Base-by-base conservation (phyloP, 2,113 vertebrate species). In the Peromyscus leucopus region DNA sequence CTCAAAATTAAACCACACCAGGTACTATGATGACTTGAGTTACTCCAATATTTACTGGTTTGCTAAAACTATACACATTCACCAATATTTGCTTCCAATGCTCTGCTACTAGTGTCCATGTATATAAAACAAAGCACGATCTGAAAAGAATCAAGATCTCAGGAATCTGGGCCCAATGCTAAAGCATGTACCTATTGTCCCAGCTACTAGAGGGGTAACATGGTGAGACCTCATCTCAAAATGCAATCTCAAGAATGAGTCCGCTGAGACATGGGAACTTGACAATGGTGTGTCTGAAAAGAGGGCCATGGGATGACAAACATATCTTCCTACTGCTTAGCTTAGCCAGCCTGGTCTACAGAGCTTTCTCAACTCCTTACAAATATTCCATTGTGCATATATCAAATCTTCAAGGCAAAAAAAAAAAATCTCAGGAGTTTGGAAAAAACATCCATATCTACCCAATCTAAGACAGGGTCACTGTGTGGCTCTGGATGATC, bases 111-210 rank as follows among this genome's bases (percentile, higher is more conserved):
- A 31, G 21, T 82, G 4, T 13, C 48, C 17, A 65, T 46, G 12
- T 67, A 87, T 4, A 5, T 42, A 89, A 94, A 42, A 89, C 39
- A 57, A 94, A 94, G 21, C 28, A 67, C n/a, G 2, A 26, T 90
- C 90, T 86, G 39, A 86, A 96, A 91, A 91, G 75, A 96, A 72
- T 42, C 82, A 86, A 89, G 17, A 63, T n/a, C 72, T 82, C 13
- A 39, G 42, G 65, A 90, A 95, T 48, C 5, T 80, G 42, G 61
- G 11, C 51, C 33, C 11, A 7, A 16, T 5, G 31, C 4, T 19
- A 63, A 71, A 36, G 55, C 31, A 4, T 24, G 22, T 48, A 48
- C n/a, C 63, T 61, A 57, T n/a, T 17, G 8, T 48, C 51, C 51
- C 36, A 89, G 42, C 86, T 82, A 72, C 85, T 71, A 11, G 67